Percentiles rank a stretch among this genome's conserved stretches.
Evolutionary conservation across 1,140 invertebrate species (phyloP).

Genomic region (Acromyrmex echinatior): DNA sequence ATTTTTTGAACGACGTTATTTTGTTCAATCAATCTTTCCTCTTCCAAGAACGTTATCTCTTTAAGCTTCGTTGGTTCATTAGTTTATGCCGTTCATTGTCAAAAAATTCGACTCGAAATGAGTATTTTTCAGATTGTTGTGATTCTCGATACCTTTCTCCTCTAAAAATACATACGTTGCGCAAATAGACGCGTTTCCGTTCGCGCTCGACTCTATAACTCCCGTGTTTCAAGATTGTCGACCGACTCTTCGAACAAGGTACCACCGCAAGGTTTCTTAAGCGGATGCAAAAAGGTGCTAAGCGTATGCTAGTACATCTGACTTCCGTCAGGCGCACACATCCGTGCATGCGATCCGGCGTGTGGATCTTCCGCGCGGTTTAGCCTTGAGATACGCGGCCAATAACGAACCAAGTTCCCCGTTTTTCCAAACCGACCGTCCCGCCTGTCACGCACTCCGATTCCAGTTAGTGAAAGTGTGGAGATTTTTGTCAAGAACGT

Average conservation of each 20-base stretch:
- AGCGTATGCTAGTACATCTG: conserved; percentile 80
- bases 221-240: conserved; percentile 54
- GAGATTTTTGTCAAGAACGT: conserved; percentile 53
- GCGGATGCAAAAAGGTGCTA: conserved; percentile 85
- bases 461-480: conserved; percentile 67
- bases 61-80: not conserved
- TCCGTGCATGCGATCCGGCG: conserved; percentile 54
- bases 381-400: conserved; percentile 68
- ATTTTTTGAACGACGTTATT: not conserved
- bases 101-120: not conserved
- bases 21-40: not conserved
- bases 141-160: conserved; percentile 52
- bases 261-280: conserved; percentile 73
- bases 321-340: conserved; percentile 75
- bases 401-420: conserved; percentile 62
- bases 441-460: conserved; percentile 40
- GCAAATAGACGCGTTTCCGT: conserved; percentile 58
- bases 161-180: conserved; percentile 58
- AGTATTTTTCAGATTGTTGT: conserved; percentile 28
- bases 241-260: conserved; percentile 53
- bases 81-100: not conserved
- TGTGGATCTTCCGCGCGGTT: conserved; percentile 44
- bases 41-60: not conserved
- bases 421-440: conserved; percentile 61
- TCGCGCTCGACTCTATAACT: conserved; percentile 46